A percentile compares a stretch with the other conserved stretches of the same genome.
Conservation (phyloP, 2,113 vertebrate genomes). For the Amphilophus citrinellus region DNA sequence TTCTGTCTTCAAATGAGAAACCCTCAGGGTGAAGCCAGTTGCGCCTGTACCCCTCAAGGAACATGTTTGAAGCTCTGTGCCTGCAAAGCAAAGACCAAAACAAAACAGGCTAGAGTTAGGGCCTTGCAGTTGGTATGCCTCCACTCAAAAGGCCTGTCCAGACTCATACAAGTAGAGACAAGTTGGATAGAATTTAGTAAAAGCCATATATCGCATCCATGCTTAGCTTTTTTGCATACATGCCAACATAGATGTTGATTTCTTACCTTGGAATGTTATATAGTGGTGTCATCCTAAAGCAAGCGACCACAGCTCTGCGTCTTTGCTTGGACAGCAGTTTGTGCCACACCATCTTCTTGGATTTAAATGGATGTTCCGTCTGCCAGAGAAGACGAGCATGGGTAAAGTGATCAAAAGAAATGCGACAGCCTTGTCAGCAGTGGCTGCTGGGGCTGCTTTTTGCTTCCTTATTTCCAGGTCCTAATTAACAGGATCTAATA, state of each 20-base stretch:
- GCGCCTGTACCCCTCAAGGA: constrained; percentile 90
- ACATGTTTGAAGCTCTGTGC: constrained; percentile 95
- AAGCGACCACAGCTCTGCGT: constrained; percentile 92
- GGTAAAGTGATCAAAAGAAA: neutral
- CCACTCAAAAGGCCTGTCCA: neutral
- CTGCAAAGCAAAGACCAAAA: constrained; percentile 71
- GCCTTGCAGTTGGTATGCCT: neutral
- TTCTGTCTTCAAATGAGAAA: constrained; percentile 92
- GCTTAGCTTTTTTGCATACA: neutral
- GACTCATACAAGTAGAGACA: neutral
- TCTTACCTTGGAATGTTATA: constrained; percentile 92
- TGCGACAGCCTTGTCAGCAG: too few relatives aligned
- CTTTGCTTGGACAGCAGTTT: constrained; percentile 95
- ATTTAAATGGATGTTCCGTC: constrained; percentile 94
- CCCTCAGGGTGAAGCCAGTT: constrained; percentile 89
- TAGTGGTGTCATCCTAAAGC: constrained; percentile 94
- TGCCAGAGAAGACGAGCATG: constrained; percentile 47
- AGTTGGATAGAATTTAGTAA: neutral
- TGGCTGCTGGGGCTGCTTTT: too few relatives aligned
- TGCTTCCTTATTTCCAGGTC: too few relatives aligned
- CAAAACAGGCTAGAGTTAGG: neutral
- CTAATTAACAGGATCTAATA: too few relatives aligned
- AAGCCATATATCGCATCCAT: neutral
- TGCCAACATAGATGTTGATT: neutral
- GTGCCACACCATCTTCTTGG: constrained; percentile 97